Percentiles rank a stretch among this genome's conserved stretches.
Evolutionary conservation across 1,140 invertebrate species (phyloP).

Genomic region (Periplaneta americana): DNA sequence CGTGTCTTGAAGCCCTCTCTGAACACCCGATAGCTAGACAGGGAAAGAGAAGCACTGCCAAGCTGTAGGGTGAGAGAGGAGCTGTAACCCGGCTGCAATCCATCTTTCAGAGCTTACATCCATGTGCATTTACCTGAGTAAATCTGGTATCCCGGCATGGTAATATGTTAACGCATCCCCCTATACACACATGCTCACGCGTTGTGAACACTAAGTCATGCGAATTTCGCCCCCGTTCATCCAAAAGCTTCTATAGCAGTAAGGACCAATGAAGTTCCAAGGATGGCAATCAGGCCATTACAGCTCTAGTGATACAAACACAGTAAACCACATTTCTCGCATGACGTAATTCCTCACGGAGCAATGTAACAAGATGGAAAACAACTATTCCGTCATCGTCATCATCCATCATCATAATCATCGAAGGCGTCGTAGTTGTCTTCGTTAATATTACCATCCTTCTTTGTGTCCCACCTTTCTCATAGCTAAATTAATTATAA

Average conservation of each 20-base stretch:
- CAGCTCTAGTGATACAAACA: not conserved
- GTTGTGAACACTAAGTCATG: not conserved
- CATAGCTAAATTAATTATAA: too few relatives aligned
- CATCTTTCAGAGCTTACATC: not conserved
- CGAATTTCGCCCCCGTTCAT: not conserved
- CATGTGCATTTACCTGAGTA: not conserved
- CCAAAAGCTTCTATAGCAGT: not conserved
- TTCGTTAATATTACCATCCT: too few relatives aligned
- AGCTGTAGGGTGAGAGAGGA: not conserved
- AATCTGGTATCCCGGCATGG: not conserved
- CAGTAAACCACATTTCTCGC: not conserved
- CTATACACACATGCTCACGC: not conserved
- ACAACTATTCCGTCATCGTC: not conserved
- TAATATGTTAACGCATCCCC: not conserved
- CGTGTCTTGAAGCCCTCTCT: too few relatives aligned
- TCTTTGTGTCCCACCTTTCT: too few relatives aligned
- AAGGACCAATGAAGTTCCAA: not conserved
- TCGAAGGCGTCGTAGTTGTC: too few relatives aligned
- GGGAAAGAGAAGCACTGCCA: not conserved
- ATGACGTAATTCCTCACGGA: not conserved
- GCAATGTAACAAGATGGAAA: not conserved
- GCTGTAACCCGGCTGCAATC: not conserved
- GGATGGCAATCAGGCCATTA: not conserved
- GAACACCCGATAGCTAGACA: not conserved
- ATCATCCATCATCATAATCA: not conserved